A percentile compares a stretch with the other conserved stretches of the same genome.
These are phyloP conservation scores for Suillia variegata DNA, from an alignment of 2,888 invertebrate genomes.

Conservation along the genomic window DNA sequence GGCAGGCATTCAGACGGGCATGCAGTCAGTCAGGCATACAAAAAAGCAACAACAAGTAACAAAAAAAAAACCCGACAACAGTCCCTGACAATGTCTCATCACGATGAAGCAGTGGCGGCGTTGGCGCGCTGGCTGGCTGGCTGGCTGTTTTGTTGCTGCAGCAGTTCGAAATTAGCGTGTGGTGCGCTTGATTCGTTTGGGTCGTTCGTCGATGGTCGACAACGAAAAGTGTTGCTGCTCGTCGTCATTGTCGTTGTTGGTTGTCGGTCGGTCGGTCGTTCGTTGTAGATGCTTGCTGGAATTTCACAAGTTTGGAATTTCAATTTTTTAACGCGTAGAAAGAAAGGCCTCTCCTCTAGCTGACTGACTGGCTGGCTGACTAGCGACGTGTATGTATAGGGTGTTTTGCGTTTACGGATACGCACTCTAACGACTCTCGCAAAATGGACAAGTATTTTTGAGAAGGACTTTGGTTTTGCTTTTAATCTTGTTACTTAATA, in stretches of 20 bases:
- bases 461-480: too few species aligned
- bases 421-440: too few species aligned
- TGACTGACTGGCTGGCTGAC: too few species aligned
- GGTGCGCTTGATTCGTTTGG: constrained; percentile 1
- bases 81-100: constrained; percentile 34
- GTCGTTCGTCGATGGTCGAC: too few species aligned
- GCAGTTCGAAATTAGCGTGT: constrained; percentile 4
- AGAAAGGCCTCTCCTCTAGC: too few species aligned
- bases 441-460: too few species aligned
- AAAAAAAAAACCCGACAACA: constrained; percentile 25
- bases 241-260: neutral
- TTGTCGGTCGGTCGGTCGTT: constrained; percentile 23
- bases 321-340: neutral
- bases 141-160: constrained; percentile 13
- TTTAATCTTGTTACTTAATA: too few species aligned
- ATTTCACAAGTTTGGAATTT: constrained; percentile 45
- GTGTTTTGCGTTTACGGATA: too few species aligned
- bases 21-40: neutral
- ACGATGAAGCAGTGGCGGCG: neutral
- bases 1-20: neutral
- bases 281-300: constrained; percentile 41
- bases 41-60: constrained; percentile 19
- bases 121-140: constrained; percentile 19
- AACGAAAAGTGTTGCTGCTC: too few species aligned
- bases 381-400: too few species aligned